Base-by-base conservation (phyloP, 2,797 vertebrate species). In the Discoglossus pictus region DNA sequence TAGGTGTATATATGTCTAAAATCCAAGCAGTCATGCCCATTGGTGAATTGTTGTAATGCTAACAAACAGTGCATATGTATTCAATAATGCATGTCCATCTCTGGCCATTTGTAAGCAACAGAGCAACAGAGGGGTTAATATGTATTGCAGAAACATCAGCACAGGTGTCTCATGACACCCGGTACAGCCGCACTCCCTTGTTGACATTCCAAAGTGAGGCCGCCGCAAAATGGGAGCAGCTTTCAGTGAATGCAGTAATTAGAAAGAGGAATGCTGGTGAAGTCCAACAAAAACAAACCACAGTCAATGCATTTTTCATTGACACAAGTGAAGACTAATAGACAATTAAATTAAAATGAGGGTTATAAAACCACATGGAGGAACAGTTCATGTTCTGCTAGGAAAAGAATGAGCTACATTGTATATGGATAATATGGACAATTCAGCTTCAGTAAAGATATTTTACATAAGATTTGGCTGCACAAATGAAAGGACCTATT, bases 211-310 rank as follows among this genome's bases (percentile, higher is more conserved):
- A 56, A 23, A 48, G 35, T 47, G 51, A 27, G 42, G 50, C 11
- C 55, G 40, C 40, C 38, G 60, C 31, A 51, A 64, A 58, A 39
- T 58, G 18, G 52, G 61, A 71, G 61, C 36, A 71, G 60, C 31
- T 56, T 47, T 48, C 61, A 42, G 60, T 70, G 39, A 63, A 64
- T 71, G 52, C 68, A 64, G 50, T 63, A 70, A 70, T 62, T 56
- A 63, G 59, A 56, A 70, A 48, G 48, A 48, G 67, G 59, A 70
- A 70, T 63, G 67, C 48, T 42, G 23, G 35, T 42, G 25, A 2
- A 42, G 17, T 63, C 67, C 67, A 70, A 70, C 42, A 63, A 62
- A 55, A 63, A 70, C 60, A 70, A 70, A 63, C 67, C 52, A 42
- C 60, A 58, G 43, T 24, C 25, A 68, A 56, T 56, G 59, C 67